Evolutionary conservation across 35 echinoderm and acorn worm genomes (phyloP).

Genomic region (Stichopus chloronotus): DNA sequence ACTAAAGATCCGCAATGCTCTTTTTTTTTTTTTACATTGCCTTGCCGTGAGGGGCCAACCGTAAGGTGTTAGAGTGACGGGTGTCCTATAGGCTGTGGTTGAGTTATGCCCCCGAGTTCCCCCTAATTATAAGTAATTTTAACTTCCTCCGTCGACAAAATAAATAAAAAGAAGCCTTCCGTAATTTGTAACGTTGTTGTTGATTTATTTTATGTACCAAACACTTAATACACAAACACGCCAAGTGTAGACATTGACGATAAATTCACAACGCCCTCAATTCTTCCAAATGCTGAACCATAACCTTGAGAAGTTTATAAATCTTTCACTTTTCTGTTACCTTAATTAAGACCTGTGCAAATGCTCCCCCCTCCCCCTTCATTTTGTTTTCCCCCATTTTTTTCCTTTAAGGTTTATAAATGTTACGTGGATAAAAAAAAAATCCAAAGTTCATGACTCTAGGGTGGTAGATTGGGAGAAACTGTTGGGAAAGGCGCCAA

Average conservation of each 20-base stretch:
- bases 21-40: constrained; percentile 4
- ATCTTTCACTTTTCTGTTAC: no score
- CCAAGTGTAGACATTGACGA: background rate
- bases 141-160: constrained; percentile 17
- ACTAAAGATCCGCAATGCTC: background rate
- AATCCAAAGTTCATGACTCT: no score
- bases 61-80: constrained; percentile 26
- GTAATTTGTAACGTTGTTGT: constrained; percentile 40
- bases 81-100: background rate
- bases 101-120: constrained; percentile 52
- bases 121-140: constrained; percentile 59
- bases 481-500: no score
- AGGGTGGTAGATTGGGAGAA: no score
- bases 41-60: constrained; percentile 34
- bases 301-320: no score
- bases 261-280: constrained; percentile 2
- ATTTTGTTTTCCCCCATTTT: no score
- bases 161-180: constrained; percentile 29
- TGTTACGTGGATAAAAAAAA: no score
- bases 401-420: no score
- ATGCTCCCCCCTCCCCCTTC: no score
- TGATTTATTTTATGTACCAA: constrained; percentile 52
- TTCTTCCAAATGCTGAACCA: no score
- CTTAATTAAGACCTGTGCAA: no score
- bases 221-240: constrained; percentile 14